Evolutionary conservation across 2,888 invertebrate genomes (phyloP).

Genomic region (Papilio protenor): DNA sequence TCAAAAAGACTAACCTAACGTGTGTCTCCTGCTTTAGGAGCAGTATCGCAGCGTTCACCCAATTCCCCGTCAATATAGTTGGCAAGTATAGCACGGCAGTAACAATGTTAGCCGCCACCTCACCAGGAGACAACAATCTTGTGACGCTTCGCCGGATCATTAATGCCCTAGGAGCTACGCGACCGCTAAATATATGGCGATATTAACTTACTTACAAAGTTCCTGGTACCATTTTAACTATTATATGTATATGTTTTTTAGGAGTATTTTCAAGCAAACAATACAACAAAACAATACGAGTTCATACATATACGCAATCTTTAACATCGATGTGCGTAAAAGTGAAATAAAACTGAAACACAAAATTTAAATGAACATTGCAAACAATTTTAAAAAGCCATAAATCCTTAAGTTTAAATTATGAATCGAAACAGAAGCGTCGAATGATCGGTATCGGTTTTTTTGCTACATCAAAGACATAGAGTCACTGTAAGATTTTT

Average conservation of each 20-base stretch:
- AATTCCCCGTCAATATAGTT: conserved; percentile 28
- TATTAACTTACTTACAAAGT: conserved; percentile 32
- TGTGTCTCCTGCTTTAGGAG: not conserved
- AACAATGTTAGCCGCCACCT: conserved; percentile 40
- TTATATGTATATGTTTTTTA: conserved; percentile 23
- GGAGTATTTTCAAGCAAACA: conserved; percentile 14
- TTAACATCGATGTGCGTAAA: not conserved
- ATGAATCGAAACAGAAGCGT: not conserved
- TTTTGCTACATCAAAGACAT: conserved; percentile 14
- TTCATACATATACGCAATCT: not conserved
- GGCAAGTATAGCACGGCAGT: conserved; percentile 29
- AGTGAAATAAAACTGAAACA: not conserved
- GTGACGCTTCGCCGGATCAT: conserved; percentile 32
- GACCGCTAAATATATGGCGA: conserved; percentile 32
- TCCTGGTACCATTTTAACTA: conserved; percentile 19
- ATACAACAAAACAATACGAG: not conserved
- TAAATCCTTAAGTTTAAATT: conserved; percentile 11
- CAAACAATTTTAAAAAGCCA: not conserved
- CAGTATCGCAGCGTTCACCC: not conserved
- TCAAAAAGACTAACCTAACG: not conserved
- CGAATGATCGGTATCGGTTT: not conserved
- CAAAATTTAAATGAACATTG: not conserved
- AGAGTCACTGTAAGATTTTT: conserved; percentile 1
- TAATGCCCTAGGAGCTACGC: conserved; percentile 22
- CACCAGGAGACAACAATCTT: conserved; percentile 35